Evolutionary conservation across 2,888 invertebrate genomes (phyloP).

Genomic region (Eilema griseolum): DNA sequence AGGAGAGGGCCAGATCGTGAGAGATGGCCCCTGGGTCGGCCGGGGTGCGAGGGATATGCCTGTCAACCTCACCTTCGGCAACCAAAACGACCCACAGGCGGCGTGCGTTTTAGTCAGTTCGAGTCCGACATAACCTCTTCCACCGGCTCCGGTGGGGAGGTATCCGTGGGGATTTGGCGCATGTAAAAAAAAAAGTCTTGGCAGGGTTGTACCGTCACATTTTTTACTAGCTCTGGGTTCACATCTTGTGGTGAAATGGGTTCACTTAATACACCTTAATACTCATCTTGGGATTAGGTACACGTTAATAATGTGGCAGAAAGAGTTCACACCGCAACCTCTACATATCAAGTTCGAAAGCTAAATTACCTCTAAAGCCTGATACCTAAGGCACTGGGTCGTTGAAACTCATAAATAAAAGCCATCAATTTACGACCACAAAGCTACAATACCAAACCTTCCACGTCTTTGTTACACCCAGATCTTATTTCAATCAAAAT

Average conservation of each 20-base stretch:
- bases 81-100: too few species aligned
- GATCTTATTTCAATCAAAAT: conserved; percentile 53
- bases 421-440: conserved; percentile 11
- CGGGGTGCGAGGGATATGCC: too few species aligned
- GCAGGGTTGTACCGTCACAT: too few species aligned
- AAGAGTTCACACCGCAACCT: neutral
- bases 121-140: too few species aligned
- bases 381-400: neutral
- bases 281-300: neutral
- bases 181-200: too few species aligned
- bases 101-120: too few species aligned
- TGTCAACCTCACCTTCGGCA: too few species aligned
- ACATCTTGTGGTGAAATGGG: neutral
- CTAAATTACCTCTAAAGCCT: neutral
- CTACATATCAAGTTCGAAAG: neutral
- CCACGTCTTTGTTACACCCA: conserved; percentile 36
- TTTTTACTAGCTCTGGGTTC: too few species aligned
- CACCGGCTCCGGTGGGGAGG: too few species aligned
- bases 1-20: too few species aligned
- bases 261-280: neutral
- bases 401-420: neutral
- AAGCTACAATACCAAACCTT: conserved; percentile 10
- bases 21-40: too few species aligned
- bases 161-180: too few species aligned
- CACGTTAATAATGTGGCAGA: neutral